Percentiles rank a stretch among this genome's conserved stretches.
phyloP scores from a whole-genome alignment of 2,888 invertebrate species.

The Pyrocoelia pectoralis region DNA sequence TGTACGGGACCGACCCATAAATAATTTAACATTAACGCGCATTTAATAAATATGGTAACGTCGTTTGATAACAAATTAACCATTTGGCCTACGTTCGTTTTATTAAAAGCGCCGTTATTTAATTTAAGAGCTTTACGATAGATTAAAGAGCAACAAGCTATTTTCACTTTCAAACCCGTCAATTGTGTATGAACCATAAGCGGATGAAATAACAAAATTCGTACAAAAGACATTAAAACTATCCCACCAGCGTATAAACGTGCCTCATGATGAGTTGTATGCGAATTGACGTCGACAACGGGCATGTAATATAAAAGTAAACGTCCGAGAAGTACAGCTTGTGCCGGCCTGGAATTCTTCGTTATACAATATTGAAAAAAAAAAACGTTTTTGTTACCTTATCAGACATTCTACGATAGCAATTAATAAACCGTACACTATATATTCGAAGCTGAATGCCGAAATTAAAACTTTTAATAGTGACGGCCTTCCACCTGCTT shows the following conservation, averaged over 20 bases:
- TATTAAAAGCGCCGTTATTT: conserved; percentile 82
- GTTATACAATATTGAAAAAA: no score
- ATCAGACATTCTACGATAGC: neutral
- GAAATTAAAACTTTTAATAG: neutral
- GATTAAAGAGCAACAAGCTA: conserved; percentile 82
- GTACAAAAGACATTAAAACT: conserved; percentile 74
- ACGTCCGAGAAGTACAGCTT: neutral
- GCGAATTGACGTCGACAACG: neutral
- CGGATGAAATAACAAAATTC: conserved; percentile 73
- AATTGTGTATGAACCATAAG: conserved; percentile 85
- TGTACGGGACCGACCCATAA: conserved; percentile 83
- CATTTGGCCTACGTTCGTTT: conserved; percentile 76
- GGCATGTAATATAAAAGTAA: neutral
- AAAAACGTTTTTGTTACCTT: neutral
- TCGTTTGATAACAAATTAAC: conserved; percentile 45
- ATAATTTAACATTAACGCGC: conserved; percentile 81
- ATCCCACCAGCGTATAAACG: conserved; percentile 60
- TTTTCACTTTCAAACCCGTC: conserved; percentile 83
- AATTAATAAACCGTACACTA: neutral
- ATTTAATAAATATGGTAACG: conserved; percentile 79
- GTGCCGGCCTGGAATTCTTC: neutral
- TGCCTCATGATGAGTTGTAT: neutral
- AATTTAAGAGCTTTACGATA: conserved; percentile 77
- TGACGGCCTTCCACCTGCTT: neutral
- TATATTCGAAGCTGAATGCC: conserved; percentile 6